A percentile compares a stretch with the other conserved stretches of the same genome.
phyloP scores from a whole-genome alignment of 2,797 vertebrate genomes.

The Discoglossus pictus region DNA sequence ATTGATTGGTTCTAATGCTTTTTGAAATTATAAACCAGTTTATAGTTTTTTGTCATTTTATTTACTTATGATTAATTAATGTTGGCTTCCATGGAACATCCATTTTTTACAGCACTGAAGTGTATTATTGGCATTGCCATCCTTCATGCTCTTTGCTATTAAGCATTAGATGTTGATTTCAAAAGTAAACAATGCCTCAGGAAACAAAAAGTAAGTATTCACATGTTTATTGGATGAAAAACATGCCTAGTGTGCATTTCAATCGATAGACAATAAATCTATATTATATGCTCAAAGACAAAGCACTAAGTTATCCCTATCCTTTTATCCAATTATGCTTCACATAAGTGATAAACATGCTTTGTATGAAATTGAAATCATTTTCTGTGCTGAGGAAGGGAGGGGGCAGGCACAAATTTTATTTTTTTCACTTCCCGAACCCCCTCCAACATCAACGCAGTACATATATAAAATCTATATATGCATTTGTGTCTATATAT shows the following conservation, averaged over 20 bases:
- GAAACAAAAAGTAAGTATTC: conserved; percentile 23
- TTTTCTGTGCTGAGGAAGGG: too few species aligned
- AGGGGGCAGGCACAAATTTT: too few species aligned
- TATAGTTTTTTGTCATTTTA: background rate
- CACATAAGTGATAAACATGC: too few species aligned
- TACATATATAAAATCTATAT: too few species aligned
- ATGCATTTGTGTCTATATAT: too few species aligned
- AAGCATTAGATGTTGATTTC: conserved; percentile 14
- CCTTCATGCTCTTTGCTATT: conserved; percentile 20
- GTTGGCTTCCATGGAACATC: background rate
- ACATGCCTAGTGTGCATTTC: background rate
- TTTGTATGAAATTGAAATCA: too few species aligned
- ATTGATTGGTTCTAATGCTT: background rate
- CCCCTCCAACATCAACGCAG: too few species aligned
- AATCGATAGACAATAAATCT: too few species aligned
- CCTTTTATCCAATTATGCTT: too few species aligned
- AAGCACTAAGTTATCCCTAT: too few species aligned
- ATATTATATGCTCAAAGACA: too few species aligned
- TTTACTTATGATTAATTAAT: conserved; percentile 4
- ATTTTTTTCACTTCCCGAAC: too few species aligned
- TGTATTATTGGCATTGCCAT: conserved; percentile 17
- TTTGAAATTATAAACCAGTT: background rate
- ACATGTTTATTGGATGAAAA: conserved; percentile 22
- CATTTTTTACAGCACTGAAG: conserved; percentile 13
- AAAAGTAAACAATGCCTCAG: conserved; percentile 26